A percentile compares a stretch with the other conserved stretches of the same genome.
phyloP scores from a whole-genome alignment of 2,888 invertebrate genomes.

The Temnothorax unifasciatus region DNA sequence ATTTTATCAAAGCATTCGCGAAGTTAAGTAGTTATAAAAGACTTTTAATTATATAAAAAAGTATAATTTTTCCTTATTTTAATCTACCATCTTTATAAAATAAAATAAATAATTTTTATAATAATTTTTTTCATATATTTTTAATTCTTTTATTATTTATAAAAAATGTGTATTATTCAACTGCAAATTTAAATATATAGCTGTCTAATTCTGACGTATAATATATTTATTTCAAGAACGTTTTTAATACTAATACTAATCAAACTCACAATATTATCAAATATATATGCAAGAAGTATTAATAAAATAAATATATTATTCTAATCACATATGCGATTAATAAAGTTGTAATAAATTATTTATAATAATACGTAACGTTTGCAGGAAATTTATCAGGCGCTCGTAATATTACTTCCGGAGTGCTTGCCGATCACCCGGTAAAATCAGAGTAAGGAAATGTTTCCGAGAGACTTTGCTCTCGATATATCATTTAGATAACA shows the following conservation, averaged over 20 bases:
- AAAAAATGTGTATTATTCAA: neutral
- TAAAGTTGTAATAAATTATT: constrained; percentile 2
- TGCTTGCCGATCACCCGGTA: neutral
- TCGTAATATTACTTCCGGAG: neutral
- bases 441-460: constrained; percentile 13
- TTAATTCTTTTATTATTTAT: neutral
- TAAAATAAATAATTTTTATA: neutral
- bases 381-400: neutral
- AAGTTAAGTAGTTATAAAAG: neutral
- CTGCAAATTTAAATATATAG: neutral
- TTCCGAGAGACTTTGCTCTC: neutral
- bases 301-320: neutral
- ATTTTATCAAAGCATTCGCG: neutral
- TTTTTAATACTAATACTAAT: neutral
- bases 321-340: neutral
- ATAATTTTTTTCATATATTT: neutral
- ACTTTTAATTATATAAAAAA: neutral
- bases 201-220: neutral
- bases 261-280: neutral
- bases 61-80: neutral
- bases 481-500: constrained; percentile 13
- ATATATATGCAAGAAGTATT: neutral
- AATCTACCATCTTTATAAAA: neutral
- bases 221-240: neutral
- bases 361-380: neutral